These are phyloP conservation scores for Macrotus californicus DNA, from an alignment of 2,113 vertebrate species.

Conservation along the genomic window DNA sequence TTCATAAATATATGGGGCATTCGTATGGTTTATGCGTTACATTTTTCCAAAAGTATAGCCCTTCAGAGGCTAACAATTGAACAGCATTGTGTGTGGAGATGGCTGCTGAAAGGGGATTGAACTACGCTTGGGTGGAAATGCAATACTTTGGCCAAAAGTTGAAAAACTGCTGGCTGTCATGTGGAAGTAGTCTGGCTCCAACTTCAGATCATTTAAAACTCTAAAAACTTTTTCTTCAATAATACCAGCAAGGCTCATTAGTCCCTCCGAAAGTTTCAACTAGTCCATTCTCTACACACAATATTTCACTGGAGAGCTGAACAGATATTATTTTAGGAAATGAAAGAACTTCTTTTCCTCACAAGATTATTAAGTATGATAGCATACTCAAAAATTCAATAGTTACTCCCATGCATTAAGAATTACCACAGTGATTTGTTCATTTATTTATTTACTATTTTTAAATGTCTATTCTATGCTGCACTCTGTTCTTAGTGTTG, in stretches of 20 bases:
- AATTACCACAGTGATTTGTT: slow-evolving; percentile 6
- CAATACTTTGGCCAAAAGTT: slow-evolving; percentile 20
- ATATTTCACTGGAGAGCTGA: slow-evolving; percentile 14
- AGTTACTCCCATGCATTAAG: not conserved
- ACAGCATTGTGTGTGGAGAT: not conserved
- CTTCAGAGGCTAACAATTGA: slow-evolving; percentile 24
- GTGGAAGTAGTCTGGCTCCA: slow-evolving; percentile 19
- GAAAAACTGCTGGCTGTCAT: slow-evolving; percentile 1
- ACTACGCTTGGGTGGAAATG: not conserved
- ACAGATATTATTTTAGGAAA: slow-evolving; percentile 43
- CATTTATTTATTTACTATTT: slow-evolving; percentile 42
- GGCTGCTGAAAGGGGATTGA: slow-evolving; percentile 12
- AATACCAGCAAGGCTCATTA: slow-evolving; percentile 68
- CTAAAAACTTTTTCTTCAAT: slow-evolving; percentile 44
- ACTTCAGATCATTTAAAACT: slow-evolving; percentile 40
- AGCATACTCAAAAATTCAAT: slow-evolving; percentile 32
- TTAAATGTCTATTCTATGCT: not conserved
- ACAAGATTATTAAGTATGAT: slow-evolving; percentile 34
- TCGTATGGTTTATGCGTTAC: slow-evolving; percentile 23
- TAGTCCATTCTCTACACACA: slow-evolving; percentile 57
- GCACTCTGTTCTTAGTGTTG: not conserved
- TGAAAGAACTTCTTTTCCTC: slow-evolving; percentile 35
- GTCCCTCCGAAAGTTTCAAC: slow-evolving; percentile 28
- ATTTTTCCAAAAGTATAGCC: slow-evolving; percentile 48
- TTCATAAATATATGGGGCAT: slow-evolving; percentile 60